Base-by-base conservation (phyloP, 1,140 invertebrate genomes). In the Bradynema listronoti region DNA sequence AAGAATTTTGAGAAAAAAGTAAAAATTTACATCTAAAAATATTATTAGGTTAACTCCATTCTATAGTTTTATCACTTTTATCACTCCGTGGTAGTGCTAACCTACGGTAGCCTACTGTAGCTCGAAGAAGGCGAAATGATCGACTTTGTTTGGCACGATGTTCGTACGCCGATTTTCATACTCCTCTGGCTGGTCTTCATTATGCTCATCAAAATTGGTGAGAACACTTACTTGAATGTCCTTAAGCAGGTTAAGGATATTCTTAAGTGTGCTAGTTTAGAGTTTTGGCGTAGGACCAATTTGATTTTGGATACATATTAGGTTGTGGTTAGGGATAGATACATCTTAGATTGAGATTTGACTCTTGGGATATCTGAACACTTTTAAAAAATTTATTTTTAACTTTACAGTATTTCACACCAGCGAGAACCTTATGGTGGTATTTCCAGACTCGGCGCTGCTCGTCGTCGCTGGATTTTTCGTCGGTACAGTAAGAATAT, bases 391-490 rank as follows among this genome's bases (percentile, higher is more conserved):
- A 1, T 29, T 19, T 29, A 25, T 59, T 11, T 7, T 7, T 2
- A 14, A n/a, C 25, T 29, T 64, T 66, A 60, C 50, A 72, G 71
- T 54, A 14, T 72, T 72, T 39, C 71, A 72, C 51, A 24, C 46
- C 16, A 52, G 51, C 47, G 52, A 52, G 50, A 43, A 39, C 16
- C 51, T 74, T 6, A 19, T 52, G 27, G 36, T 60, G 7, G 45
- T 71, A 33, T 72, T 71, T 19, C 71, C 71, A 2, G 71, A 72
- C 47, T 68, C 64, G 14, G 71, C 71, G 2, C 42, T 72, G 46
- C 59, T 72, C 2, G 73, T 72, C 46, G 53, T 73, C 11, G 47
- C 63, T 9, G 71, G 71, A 3, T 61, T 72, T 4, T 45, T 47
- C 43, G 71, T 74, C 30, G 71, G 71, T 7, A 63, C 61, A 19